Evolutionary conservation across 1,140 invertebrate species (phyloP).

Genomic region (Aricia agestis): DNA sequence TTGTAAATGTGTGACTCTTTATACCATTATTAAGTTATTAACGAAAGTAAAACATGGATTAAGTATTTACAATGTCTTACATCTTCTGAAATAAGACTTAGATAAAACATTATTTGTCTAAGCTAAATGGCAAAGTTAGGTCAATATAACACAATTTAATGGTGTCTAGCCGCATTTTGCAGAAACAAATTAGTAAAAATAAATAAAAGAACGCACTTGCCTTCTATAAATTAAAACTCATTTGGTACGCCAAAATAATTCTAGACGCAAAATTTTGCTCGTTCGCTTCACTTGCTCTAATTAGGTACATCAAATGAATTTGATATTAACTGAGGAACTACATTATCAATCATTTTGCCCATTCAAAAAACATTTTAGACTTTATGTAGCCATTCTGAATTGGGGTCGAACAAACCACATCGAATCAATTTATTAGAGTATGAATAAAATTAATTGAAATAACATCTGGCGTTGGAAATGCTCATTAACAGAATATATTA

Average conservation of each 20-base stretch:
- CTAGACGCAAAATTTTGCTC: background rate
- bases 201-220: background rate
- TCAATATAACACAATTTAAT: background rate
- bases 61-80: conserved; percentile 7
- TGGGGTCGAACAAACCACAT: background rate
- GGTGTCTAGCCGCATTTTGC: background rate
- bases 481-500: conserved; percentile 27
- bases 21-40: background rate
- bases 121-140: conserved; percentile 9
- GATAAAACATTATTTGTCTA: background rate
- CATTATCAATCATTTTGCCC: background rate
- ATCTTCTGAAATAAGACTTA: background rate
- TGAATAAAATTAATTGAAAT: conserved; percentile 5
- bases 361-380: background rate
- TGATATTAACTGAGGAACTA: background rate
- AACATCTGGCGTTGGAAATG: conserved; percentile 1
- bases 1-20: conserved; percentile 8
- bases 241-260: background rate
- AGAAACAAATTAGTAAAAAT: background rate
- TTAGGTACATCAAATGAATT: background rate
- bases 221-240: background rate
- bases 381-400: background rate
- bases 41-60: conserved; percentile 4
- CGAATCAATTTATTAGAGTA: background rate
- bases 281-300: background rate